Conservation (phyloP, 2,113 vertebrate species). For the Kryptolebias marmoratus region DNA sequence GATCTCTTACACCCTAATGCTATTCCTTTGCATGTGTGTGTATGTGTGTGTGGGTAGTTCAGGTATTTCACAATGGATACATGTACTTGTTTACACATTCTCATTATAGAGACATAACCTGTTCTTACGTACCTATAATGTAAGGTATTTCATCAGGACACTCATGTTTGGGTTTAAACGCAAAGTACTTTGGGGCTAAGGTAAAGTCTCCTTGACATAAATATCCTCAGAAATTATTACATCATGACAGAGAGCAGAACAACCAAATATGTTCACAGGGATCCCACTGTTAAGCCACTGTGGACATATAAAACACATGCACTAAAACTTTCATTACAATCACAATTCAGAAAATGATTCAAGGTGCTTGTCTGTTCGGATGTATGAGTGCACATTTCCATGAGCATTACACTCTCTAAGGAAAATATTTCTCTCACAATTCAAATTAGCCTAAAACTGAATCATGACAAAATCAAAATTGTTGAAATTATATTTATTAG, state of each 20-base stretch:
- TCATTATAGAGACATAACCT: neutral
- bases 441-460: neutral
- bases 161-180: neutral
- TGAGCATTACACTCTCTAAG: neutral
- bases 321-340: conserved; percentile 11
- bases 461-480: neutral
- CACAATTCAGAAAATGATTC: conserved; percentile 6
- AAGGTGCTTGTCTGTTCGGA: neutral
- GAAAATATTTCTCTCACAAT: neutral
- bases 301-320: conserved; percentile 30
- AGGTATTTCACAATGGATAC: neutral
- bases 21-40: conserved; percentile 23
- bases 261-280: conserved; percentile 8
- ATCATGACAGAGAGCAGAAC: neutral
- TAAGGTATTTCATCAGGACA: neutral
- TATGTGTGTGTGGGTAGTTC: neutral
- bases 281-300: conserved; percentile 6
- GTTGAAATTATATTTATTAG: too few relatives aligned
- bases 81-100: neutral
- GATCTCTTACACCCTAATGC: conserved; percentile 63
- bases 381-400: neutral
- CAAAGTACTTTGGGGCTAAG: too few relatives aligned
- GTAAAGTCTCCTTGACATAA: neutral
- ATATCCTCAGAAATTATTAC: neutral
- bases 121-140: neutral